These are phyloP conservation scores for Tamias sibiricus DNA, from an alignment of 2,113 vertebrate genomes.

Conservation along the genomic window DNA sequence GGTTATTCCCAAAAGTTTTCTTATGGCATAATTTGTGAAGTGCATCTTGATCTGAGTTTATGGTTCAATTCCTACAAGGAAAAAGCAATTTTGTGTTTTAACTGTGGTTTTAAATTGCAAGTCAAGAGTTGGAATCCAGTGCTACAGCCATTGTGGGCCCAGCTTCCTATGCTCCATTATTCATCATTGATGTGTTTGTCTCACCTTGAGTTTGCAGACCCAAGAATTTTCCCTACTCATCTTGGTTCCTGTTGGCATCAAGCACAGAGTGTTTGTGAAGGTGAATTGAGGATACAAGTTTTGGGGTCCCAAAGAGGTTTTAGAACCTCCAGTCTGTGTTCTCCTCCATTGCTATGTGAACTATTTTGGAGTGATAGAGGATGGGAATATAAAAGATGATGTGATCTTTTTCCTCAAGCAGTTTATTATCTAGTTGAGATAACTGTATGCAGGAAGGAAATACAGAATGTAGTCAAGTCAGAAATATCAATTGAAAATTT, in stretches of 20 bases:
- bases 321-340: neutral
- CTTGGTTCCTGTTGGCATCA: neutral
- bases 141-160: rapidly evolving
- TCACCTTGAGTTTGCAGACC: rapidly evolving
- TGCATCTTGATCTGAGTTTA: neutral
- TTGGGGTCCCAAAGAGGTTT: neutral
- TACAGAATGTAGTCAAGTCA: neutral
- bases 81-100: neutral
- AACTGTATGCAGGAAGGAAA: conserved; percentile 5
- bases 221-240: neutral
- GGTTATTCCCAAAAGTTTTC: neutral
- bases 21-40: neutral
- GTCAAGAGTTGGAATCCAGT: neutral
- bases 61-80: neutral
- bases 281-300: neutral
- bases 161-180: neutral
- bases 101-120: neutral
- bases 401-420: neutral
- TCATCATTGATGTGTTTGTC: neutral
- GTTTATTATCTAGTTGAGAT: neutral
- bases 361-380: neutral
- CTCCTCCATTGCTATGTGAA: neutral
- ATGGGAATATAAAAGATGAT: neutral
- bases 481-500: neutral
- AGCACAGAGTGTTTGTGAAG: neutral